phyloP scores from a whole-genome alignment of 2,797 vertebrate genomes.

The Anguilla anguilla region DNA sequence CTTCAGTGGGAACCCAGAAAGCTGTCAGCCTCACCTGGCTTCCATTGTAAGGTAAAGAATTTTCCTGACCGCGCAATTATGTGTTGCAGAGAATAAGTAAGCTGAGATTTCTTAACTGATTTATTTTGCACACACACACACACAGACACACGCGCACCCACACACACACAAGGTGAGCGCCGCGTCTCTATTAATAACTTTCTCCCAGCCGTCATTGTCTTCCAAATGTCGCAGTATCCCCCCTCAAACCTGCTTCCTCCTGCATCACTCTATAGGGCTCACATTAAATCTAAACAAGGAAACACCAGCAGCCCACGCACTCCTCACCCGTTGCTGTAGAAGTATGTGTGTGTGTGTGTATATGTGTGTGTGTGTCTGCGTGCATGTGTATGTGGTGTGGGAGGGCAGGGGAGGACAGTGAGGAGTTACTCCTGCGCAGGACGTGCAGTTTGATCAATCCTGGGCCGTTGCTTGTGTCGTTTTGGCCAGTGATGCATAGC shows the following conservation, averaged over 20 bases:
- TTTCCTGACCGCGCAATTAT: background rate
- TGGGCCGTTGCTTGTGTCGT: background rate
- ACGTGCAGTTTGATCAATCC: background rate
- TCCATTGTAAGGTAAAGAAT: background rate
- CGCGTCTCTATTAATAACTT: slow-evolving; percentile 1
- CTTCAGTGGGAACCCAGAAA: background rate
- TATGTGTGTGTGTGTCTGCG: too few species aligned
- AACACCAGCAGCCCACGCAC: background rate
- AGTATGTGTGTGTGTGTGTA: background rate
- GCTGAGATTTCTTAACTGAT: background rate
- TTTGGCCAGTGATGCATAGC: background rate
- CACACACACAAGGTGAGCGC: background rate
- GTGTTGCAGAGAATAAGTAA: background rate
- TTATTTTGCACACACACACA: background rate
- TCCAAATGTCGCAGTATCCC: slow-evolving; percentile 7
- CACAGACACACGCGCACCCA: background rate
- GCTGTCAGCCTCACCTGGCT: background rate
- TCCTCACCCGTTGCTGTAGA: background rate
- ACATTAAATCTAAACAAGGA: too few species aligned
- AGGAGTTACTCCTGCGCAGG: background rate
- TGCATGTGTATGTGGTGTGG: too few species aligned
- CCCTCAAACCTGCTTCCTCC: background rate
- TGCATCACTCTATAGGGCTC: background rate
- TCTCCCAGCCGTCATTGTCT: background rate
- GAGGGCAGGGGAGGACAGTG: too few species aligned